These are phyloP conservation scores for Xestia ashworthii DNA, from an alignment of 2,888 invertebrate species.

Conservation along the genomic window DNA sequence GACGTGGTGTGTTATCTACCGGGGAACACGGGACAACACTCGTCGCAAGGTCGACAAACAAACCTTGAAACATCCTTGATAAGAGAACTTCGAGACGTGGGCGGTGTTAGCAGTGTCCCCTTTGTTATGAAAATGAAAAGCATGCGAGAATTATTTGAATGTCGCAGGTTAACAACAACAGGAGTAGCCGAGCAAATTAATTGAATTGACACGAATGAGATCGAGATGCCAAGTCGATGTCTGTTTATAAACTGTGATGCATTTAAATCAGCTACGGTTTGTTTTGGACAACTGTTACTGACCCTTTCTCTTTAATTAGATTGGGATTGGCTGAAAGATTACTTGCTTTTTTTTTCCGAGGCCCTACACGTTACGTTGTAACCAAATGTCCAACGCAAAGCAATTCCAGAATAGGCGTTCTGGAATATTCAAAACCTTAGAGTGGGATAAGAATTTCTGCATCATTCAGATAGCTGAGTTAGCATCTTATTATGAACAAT, in stretches of 20 bases:
- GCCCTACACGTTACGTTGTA: neutral
- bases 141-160: constrained; percentile 8
- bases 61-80: constrained; percentile 76
- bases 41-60: constrained; percentile 85
- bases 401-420: neutral
- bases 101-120: constrained; percentile 31
- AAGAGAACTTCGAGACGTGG: constrained; percentile 49
- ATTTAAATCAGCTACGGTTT: constrained; percentile 20
- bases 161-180: constrained; percentile 7
- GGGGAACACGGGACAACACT: constrained; percentile 68
- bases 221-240: constrained; percentile 40
- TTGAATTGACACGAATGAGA: constrained; percentile 24
- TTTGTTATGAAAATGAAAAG: constrained; percentile 28
- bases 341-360: neutral
- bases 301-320: constrained; percentile 19
- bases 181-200: constrained; percentile 31
- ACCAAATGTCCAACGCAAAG: neutral
- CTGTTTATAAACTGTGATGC: constrained; percentile 43
- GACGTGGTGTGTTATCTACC: constrained; percentile 67
- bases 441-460: neutral
- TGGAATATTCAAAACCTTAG: constrained; percentile 29
- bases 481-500: neutral
- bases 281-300: constrained; percentile 34
- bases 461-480: neutral
- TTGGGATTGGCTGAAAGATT: neutral